Conservation (phyloP, 2,888 invertebrate species). For the Eristalis pertinax region DNA sequence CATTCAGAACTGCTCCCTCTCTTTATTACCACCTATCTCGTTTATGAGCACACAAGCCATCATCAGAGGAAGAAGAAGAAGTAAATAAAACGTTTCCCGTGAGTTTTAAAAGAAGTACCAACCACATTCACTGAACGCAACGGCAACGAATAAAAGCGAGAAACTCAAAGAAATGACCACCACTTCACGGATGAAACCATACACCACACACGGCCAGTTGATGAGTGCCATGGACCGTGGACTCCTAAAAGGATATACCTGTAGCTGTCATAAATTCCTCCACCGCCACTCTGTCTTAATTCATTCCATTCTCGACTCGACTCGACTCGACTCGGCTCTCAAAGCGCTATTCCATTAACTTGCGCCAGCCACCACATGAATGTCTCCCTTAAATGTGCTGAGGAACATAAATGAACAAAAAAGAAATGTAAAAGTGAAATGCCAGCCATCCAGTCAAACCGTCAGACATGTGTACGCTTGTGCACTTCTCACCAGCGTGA, state of each 20-base stretch:
- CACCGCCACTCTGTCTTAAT: conserved; percentile 47
- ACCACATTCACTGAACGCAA: neutral
- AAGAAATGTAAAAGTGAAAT: neutral
- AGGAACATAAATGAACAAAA: conserved; percentile 6
- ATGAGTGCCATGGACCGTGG: conserved; percentile 9
- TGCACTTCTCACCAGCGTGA: neutral
- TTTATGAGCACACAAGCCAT: neutral
- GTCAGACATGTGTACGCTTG: conserved; percentile 37
- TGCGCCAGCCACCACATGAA: conserved; percentile 47
- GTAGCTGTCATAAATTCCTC: conserved; percentile 35
- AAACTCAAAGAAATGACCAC: neutral
- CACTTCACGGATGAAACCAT: conserved; percentile 15
- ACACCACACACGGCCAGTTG: conserved; percentile 33
- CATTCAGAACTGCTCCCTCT: neutral
- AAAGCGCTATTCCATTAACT: conserved; percentile 66
- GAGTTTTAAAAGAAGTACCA: neutral
- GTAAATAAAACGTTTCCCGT: neutral
- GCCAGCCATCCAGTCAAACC: conserved; percentile 11
- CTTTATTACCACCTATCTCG: neutral
- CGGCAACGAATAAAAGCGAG: neutral
- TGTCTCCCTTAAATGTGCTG: conserved; percentile 53
- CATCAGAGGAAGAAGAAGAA: neutral
- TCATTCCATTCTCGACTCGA: conserved; percentile 41
- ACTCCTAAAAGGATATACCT: conserved; percentile 41
- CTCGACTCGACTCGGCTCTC: conserved; percentile 15